Evolutionary conservation across 2,113 vertebrate species (phyloP), one percentile per base, ranked within the genome.

Genomic region (Gymnogyps californianus): DNA sequence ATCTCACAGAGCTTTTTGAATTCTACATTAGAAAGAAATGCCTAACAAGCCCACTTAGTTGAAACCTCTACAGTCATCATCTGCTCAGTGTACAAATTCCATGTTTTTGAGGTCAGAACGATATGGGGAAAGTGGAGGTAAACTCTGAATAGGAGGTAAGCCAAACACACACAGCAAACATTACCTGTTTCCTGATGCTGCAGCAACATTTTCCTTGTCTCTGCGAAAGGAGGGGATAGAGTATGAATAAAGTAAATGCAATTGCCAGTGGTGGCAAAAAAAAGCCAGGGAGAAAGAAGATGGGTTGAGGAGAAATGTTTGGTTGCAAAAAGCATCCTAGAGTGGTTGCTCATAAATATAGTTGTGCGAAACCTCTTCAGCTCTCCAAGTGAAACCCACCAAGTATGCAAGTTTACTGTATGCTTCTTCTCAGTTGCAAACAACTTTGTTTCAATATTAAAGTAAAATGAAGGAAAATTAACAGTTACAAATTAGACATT

Each of bases 151-250:
- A 89, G 42, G 28, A 58, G 81, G 14, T 14, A 89, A 88, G 57
- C 36, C 55, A 87, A 88, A 95, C 75, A 94, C 42, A 62, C 25
- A 80, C 0, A 91, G 46, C 77, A 93, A 93, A 96, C 42, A 26
- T 97, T 98, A 98, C 98, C 98, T 98, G 96, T 96, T 97, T 94
- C 98, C 95, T 82, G 98, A 87, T 81, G 97, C 82, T 91, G 91
- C 96, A n/a, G 97, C 84, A 93, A 91, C 84, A 16, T 97, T 97
- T 96, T 97, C 97, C 93, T 98, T 98, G 93, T 96, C 90, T 95
- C 98, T 98, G 98, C 95, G 97, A 85, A 98, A 98, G 97, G 97
- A 98, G 97, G 96, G 96, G 93, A 98, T 81, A 98, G 11, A 90
- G 44, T 10, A 77, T 96, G 95, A 98, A 98, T 92, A 85, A 95